Conservation (phyloP, 2,113 vertebrate species). For the Setophaga kirtlandii region DNA sequence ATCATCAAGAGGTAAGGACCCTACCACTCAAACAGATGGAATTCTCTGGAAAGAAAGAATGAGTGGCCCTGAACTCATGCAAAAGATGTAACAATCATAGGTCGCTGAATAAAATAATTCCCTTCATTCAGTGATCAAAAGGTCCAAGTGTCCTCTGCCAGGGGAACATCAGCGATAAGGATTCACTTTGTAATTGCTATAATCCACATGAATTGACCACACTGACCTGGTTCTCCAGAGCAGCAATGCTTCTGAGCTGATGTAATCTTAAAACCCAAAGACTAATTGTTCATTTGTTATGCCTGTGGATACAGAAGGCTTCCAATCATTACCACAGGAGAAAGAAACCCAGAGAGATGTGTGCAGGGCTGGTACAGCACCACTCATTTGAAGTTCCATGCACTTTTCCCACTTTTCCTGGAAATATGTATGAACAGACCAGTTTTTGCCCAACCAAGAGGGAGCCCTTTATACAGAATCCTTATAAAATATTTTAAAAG, state of each 20-base stretch:
- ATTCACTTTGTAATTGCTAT: not conserved
- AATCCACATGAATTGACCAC: not conserved
- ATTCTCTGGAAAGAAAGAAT: not conserved
- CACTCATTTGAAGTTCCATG: not conserved
- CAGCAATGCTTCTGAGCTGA: not conserved
- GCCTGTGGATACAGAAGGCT: not conserved
- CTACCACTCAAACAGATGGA: not conserved
- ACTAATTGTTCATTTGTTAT: conserved; percentile 11
- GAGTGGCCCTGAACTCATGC: not conserved
- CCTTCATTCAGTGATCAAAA: not conserved
- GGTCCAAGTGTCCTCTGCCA: not conserved
- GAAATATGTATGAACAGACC: not conserved
- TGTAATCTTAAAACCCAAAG: not conserved
- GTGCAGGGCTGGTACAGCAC: not conserved
- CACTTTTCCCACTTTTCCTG: not conserved
- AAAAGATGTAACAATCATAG: not conserved
- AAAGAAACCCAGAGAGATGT: not conserved
- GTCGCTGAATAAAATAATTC: not conserved
- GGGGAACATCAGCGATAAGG: not conserved
- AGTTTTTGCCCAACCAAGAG: not conserved
- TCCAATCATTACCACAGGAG: not conserved
- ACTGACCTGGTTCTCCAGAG: not conserved
- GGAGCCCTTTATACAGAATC: not conserved
- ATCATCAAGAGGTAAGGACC: not conserved
- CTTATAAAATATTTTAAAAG: not conserved